A percentile compares a stretch with the other conserved stretches of the same genome.
phyloP scores from a whole-genome alignment of 2,113 vertebrate species.

The Rattus norvegicus region DNA sequence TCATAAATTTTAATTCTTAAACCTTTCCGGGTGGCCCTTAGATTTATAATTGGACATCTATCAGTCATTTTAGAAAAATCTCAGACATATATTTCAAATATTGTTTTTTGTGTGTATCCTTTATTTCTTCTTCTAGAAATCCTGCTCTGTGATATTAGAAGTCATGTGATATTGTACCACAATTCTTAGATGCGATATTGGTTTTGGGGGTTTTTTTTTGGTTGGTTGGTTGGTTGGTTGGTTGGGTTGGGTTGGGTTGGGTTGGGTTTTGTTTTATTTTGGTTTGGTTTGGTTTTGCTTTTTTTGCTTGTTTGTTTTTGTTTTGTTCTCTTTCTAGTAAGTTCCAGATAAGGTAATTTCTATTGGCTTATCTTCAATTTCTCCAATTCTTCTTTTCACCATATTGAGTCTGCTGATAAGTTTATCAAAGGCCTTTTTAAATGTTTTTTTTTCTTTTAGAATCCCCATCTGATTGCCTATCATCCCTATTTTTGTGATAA shows the following conservation, averaged over 20 bases:
- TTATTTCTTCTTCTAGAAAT: not conserved
- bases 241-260: no score
- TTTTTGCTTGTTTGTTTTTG: not conserved
- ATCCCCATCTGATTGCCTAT: not conserved
- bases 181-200: not conserved
- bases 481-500: not conserved
- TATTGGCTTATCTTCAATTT: not conserved
- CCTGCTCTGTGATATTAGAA: not conserved
- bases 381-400: not conserved
- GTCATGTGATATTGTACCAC: not conserved
- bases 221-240: no score
- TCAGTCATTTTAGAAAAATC: slow-evolving; percentile 39
- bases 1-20: not conserved
- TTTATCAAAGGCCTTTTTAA: not conserved
- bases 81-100: slow-evolving; percentile 20
- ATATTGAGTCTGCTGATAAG: not conserved
- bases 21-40: not conserved
- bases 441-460: not conserved
- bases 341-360: not conserved
- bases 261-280: no score
- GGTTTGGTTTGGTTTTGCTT: no score
- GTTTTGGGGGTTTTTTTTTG: no score
- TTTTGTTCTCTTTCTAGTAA: not conserved
- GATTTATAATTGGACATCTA: not conserved
- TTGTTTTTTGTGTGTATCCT: not conserved